A percentile compares a stretch with the other conserved stretches of the same genome.
phyloP scores from a whole-genome alignment of 1,140 invertebrate genomes.

The Ceratoteleas bidentatus region DNA sequence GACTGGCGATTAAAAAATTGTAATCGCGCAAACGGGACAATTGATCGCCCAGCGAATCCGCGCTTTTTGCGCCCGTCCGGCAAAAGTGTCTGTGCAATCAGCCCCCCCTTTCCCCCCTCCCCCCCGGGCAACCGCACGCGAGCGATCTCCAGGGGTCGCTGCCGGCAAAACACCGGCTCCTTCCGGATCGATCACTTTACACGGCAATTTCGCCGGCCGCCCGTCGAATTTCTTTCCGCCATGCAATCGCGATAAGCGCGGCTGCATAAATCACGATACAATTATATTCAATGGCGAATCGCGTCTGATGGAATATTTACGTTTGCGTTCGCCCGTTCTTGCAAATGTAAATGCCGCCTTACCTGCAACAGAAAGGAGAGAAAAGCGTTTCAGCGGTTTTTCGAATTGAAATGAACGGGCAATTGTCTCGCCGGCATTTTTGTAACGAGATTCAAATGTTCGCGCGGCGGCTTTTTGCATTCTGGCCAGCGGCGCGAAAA shows the following conservation, averaged over 20 bases:
- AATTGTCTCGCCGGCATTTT: too few relatives aligned
- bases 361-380: constrained; percentile 44
- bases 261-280: constrained; percentile 59
- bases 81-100: constrained; percentile 26
- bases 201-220: constrained; percentile 28
- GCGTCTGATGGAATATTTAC: constrained; percentile 34
- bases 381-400: neutral
- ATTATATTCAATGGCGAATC: constrained; percentile 50
- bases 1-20: neutral
- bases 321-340: constrained; percentile 6
- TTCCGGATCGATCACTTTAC: constrained; percentile 58
- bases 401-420: neutral
- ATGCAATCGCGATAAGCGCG: constrained; percentile 48
- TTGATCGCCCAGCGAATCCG: constrained; percentile 29
- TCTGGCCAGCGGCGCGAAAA: too few relatives aligned
- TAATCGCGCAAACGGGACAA: neutral
- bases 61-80: constrained; percentile 8
- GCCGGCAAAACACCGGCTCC: constrained; percentile 32
- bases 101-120: neutral
- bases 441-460: too few relatives aligned
- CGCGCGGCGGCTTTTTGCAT: too few relatives aligned
- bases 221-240: constrained; percentile 40
- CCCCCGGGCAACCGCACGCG: constrained; percentile 22
- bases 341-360: constrained; percentile 25
- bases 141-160: constrained; percentile 46